Base-by-base conservation (phyloP, 2,797 vertebrate species). In the Pangasius djambal region DNA sequence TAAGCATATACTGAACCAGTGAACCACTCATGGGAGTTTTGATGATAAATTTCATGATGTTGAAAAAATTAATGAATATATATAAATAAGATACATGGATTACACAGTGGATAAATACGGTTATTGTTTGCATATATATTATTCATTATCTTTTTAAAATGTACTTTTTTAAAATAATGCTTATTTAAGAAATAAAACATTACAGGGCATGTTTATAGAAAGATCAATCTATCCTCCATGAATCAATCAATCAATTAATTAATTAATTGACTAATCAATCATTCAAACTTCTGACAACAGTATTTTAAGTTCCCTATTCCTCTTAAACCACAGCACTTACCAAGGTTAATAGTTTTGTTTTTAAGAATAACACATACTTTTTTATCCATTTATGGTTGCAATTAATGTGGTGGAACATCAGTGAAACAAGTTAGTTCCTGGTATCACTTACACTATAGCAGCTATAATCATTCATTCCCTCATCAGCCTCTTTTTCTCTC, bases 1-100 rank as follows among this genome's bases (percentile, higher is more conserved):
- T 92, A 90, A 92, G 82, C 93, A 92, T 90, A 88, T 91, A 89
- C 91, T 87, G 89, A 87, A 92, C 16, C 22, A 55, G 89, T 92
- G 90, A 89, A 63, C 83, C 88, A 63, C n/a, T 37, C 79, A 82
- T 40, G 55, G 12, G 75, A 16, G 25, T 18, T 31, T 78, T 75
- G 25, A 2, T 52, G 20, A 37, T 34, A 12, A 20, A 22, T 5
- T 57, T 34, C 4, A 57, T 20, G 18, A 55, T 78, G 2, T 18
- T 78, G n/a, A 78, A 52, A 77, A 31, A 55, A 34, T 34, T 34
- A 4, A 7, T 69, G 13, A 75, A 13, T 18, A 52, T 50, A 16
- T 77, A n/a, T 52, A 40, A 40, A 40, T 18, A 16, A 15, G 8
- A 31, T 40, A 37, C 31, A 37, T 65, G 28, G 10, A 65, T 65